Evolutionary conservation across 1,140 invertebrate species (phyloP).

Genomic region (Drosophila navojoa): DNA sequence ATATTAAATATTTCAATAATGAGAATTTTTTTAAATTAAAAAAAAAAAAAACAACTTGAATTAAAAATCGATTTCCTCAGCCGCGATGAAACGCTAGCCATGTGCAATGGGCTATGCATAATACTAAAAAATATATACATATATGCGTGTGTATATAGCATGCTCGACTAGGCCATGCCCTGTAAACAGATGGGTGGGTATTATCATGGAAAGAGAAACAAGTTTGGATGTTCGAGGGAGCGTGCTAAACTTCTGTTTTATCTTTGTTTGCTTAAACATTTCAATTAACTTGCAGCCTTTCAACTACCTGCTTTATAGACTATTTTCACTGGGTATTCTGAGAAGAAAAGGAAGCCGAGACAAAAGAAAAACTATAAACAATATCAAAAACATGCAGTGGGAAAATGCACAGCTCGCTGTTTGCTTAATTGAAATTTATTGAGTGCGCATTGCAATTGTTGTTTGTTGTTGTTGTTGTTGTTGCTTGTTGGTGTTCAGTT

Average conservation of each 20-base stretch:
- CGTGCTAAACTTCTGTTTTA: background rate
- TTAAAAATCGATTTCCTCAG: constrained; percentile 34
- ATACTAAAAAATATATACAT: constrained; percentile 1
- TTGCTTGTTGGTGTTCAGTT: background rate
- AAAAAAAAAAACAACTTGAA: constrained; percentile 14
- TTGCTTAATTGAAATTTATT: constrained; percentile 77
- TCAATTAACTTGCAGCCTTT: too few relatives aligned
- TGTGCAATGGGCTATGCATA: constrained; percentile 32
- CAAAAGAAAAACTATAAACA: constrained; percentile 47
- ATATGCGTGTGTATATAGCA: background rate
- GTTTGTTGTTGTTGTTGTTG: constrained; percentile 15
- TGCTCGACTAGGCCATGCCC: constrained; percentile 19
- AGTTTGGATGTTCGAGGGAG: background rate
- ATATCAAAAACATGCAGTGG: constrained; percentile 38
- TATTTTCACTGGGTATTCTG: background rate
- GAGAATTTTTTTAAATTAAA: background rate
- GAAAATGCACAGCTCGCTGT: constrained; percentile 24
- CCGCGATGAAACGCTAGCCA: constrained; percentile 26
- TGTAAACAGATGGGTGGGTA: background rate
- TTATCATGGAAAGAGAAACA: too few relatives aligned
- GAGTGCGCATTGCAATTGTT: constrained; percentile 60
- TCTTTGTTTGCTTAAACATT: too few relatives aligned
- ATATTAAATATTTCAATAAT: background rate
- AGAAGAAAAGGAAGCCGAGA: constrained; percentile 16
- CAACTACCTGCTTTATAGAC: background rate